These are phyloP conservation scores for Schlechtendalia chinensis DNA, from an alignment of 1,140 invertebrate species.

Conservation along the genomic window DNA sequence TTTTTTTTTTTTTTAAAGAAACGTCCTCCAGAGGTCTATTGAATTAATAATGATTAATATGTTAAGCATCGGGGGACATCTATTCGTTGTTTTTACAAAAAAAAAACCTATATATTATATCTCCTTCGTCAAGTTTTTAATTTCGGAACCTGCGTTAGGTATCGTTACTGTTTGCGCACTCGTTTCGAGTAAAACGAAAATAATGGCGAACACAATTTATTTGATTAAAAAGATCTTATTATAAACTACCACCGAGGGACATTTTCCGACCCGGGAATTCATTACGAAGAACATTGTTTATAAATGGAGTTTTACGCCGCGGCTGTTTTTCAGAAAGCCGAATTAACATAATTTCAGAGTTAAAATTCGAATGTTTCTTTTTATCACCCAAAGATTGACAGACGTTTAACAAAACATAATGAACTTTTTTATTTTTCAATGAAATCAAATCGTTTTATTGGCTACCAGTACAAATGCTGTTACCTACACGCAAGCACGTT, in stretches of 20 bases:
- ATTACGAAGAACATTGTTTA: conserved; percentile 30
- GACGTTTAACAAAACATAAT: too few species aligned
- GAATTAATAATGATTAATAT: conserved; percentile 29
- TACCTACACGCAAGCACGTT: too few species aligned
- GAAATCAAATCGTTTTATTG: background rate
- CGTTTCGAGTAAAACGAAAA: conserved; percentile 8
- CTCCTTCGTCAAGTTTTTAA: background rate
- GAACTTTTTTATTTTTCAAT: too few species aligned
- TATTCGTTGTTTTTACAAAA: conserved; percentile 5
- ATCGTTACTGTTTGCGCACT: background rate
- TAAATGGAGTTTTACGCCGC: background rate
- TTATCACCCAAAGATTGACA: too few species aligned
- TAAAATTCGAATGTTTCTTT: conserved; percentile 3
- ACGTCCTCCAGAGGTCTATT: too few species aligned
- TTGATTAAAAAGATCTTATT: conserved; percentile 42
- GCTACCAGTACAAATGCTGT: background rate
- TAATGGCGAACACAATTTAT: conserved; percentile 27
- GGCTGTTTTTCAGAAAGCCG: background rate
- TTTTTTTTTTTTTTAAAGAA: too few species aligned
- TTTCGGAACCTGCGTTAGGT: too few species aligned
- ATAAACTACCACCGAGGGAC: conserved; percentile 10
- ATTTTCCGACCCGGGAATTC: conserved; percentile 14
- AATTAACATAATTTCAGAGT: background rate
- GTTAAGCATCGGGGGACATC: background rate
- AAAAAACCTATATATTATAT: background rate